Percentiles rank a stretch among this genome's conserved stretches.
Evolutionary conservation across 2,797 vertebrate species (phyloP).

Genomic region (Acipenser transmontanus): DNA sequence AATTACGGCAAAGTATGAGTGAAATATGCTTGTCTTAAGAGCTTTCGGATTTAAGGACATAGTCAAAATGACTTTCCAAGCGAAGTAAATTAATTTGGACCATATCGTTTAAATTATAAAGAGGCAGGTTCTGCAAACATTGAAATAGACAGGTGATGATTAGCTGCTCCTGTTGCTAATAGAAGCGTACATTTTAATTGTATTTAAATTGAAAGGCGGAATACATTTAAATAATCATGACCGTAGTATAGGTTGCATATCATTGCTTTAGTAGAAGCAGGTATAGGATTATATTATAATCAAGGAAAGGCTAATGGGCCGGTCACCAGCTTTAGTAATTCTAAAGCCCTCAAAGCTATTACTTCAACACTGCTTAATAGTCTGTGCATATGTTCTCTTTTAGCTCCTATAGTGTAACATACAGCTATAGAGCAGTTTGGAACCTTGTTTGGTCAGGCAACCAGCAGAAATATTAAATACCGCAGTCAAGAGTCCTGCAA

Average conservation of each 20-base stretch:
- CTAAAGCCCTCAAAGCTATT: slow-evolving; percentile 58
- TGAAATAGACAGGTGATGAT: slow-evolving; percentile 59
- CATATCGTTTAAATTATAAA: slow-evolving; percentile 29
- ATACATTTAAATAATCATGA: slow-evolving; percentile 59
- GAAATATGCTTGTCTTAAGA: slow-evolving; percentile 29
- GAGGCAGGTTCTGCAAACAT: slow-evolving; percentile 37
- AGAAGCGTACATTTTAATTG: slow-evolving; percentile 54
- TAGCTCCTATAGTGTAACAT: slow-evolving; percentile 12
- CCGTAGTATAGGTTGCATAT: slow-evolving; percentile 32
- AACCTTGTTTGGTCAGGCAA: slow-evolving; percentile 13
- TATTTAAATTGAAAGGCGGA: slow-evolving; percentile 55
- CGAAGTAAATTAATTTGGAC: slow-evolving; percentile 3
- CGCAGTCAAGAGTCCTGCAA: neutral
- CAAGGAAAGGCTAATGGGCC: slow-evolving; percentile 46
- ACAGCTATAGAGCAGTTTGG: slow-evolving; percentile 12
- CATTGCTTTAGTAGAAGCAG: neutral
- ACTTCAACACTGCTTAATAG: slow-evolving; percentile 63
- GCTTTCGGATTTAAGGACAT: slow-evolving; percentile 19
- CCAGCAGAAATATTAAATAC: slow-evolving; percentile 9
- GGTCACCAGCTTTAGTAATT: slow-evolving; percentile 50
- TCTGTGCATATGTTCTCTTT: slow-evolving; percentile 36
- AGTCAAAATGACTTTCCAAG: slow-evolving; percentile 23
- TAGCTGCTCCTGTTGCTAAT: slow-evolving; percentile 51
- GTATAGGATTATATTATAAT: neutral
- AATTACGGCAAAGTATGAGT: neutral